phyloP scores from a whole-genome alignment of 1,140 invertebrate genomes.

The Spodoptera litura region DNA sequence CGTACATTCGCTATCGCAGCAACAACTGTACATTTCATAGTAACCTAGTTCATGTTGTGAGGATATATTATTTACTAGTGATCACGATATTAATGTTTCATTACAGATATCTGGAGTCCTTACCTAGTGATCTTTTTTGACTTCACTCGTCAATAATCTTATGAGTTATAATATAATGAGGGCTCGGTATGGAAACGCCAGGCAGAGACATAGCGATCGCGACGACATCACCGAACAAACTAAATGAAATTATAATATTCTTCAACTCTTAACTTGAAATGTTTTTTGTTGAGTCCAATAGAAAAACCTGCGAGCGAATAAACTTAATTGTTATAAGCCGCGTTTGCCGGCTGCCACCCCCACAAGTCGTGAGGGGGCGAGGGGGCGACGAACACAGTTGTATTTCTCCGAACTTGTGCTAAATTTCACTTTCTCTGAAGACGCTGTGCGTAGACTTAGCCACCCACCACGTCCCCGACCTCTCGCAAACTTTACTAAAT shows the following conservation, averaged over 20 bases:
- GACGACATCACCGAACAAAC: slow-evolving; percentile 6
- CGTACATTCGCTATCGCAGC: not conserved
- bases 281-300: slow-evolving; percentile 71
- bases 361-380: slow-evolving; percentile 62
- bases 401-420: slow-evolving; percentile 85
- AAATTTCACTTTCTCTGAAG: slow-evolving; percentile 86
- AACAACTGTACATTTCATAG: not conserved
- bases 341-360: slow-evolving; percentile 74
- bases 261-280: slow-evolving; percentile 51
- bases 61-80: not conserved
- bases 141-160: not conserved
- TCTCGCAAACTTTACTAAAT: slow-evolving; percentile 73
- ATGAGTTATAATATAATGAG: not conserved
- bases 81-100: too few species aligned
- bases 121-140: too few species aligned
- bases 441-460: slow-evolving; percentile 82
- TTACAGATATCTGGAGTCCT: too few species aligned
- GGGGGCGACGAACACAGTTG: slow-evolving; percentile 71
- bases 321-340: slow-evolving; percentile 85
- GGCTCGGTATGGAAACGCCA: not conserved
- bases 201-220: not conserved
- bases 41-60: not conserved
- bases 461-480: slow-evolving; percentile 71
- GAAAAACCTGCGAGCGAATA: slow-evolving; percentile 80
- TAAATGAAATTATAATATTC: slow-evolving; percentile 51